phyloP scores from a whole-genome alignment of 1,140 invertebrate genomes.

The Augochlora pura region DNA sequence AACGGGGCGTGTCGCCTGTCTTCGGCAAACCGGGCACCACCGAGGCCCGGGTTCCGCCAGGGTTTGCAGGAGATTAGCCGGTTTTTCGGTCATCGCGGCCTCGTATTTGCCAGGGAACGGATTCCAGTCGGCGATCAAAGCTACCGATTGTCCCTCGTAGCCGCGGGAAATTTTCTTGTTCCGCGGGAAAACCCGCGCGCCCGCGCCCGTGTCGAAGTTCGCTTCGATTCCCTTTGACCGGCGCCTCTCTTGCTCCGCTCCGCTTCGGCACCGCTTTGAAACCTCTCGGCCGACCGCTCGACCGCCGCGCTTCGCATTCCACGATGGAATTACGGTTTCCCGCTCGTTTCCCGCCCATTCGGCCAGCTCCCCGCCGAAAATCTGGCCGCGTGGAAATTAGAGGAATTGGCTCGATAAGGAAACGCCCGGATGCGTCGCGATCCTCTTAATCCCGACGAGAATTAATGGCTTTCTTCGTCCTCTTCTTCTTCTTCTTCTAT shows the following conservation, averaged over 20 bases:
- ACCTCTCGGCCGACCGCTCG: neutral
- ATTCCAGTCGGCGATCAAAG: conserved; percentile 7
- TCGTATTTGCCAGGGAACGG: neutral
- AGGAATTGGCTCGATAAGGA: conserved; percentile 9
- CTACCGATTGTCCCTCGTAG: conserved; percentile 1
- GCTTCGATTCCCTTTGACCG: conserved; percentile 13
- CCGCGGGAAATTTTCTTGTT: conserved; percentile 14
- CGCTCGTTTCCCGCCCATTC: neutral
- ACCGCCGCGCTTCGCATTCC: neutral
- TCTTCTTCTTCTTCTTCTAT: neutral
- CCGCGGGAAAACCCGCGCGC: neutral
- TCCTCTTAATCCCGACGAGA: neutral
- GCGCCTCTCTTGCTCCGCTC: neutral
- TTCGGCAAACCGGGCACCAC: too few relatives aligned
- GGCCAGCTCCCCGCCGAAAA: neutral
- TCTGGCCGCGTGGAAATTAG: neutral
- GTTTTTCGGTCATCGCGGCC: neutral
- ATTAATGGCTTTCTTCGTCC: neutral
- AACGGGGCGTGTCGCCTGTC: too few relatives aligned
- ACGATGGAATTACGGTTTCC: conserved; percentile 11
- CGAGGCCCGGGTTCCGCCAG: too few relatives aligned
- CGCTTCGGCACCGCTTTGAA: neutral
- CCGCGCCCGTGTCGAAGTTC: conserved; percentile 9
- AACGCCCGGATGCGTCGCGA: neutral
- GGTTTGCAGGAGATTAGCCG: neutral